These are phyloP conservation scores for Penaeus japonicus DNA, from an alignment of 1,140 invertebrate species.

Conservation along the genomic window DNA sequence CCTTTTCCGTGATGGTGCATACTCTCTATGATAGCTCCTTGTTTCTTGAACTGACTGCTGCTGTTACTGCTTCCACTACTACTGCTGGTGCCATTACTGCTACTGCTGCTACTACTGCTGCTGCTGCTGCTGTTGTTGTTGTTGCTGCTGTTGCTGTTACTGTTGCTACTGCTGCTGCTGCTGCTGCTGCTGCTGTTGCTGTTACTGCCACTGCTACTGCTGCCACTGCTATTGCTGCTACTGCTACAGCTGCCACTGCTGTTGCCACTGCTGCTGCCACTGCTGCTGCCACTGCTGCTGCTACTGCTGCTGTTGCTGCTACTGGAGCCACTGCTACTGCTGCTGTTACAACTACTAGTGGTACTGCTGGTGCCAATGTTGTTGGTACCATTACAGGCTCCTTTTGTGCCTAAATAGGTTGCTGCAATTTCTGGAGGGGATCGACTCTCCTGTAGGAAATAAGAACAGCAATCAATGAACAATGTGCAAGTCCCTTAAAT, in stretches of 20 bases:
- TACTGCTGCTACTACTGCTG: neutral
- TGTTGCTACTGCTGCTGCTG: neutral
- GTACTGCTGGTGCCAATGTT: neutral
- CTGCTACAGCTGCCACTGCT: neutral
- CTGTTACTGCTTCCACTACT: conserved; percentile 26
- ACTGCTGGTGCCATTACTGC: conserved; percentile 28
- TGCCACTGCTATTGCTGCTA: neutral
- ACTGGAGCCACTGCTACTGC: too few species aligned
- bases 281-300: neutral
- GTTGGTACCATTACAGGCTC: neutral
- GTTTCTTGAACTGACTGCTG: conserved; percentile 65
- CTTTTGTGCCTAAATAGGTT: too few species aligned
- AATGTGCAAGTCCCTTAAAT: too few species aligned
- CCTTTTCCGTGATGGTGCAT: conserved; percentile 94
- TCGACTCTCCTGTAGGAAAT: neutral
- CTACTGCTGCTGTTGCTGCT: conserved; percentile 18
- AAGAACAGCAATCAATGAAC: neutral
- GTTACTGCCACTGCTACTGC: neutral
- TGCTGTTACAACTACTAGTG: neutral
- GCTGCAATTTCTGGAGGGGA: neutral
- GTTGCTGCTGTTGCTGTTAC: neutral
- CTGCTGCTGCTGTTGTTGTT: neutral
- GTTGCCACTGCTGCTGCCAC: neutral
- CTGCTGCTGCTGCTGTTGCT: neutral
- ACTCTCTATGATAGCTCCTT: conserved; percentile 86